Conservation (phyloP, 2,888 invertebrate species). For the Idaea aversata region DNA sequence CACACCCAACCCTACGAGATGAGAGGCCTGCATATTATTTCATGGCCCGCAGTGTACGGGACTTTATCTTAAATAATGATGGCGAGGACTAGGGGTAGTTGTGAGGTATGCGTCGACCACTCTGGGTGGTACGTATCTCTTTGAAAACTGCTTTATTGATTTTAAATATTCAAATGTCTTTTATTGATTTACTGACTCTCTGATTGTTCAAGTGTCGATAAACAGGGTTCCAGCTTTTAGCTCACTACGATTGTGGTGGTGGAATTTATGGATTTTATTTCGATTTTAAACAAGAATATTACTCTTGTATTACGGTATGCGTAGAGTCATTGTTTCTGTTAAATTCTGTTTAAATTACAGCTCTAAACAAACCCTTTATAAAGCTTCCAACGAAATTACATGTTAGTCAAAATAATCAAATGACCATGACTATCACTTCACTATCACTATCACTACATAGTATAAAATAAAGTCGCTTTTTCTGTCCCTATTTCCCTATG, state of each 20-base stretch:
- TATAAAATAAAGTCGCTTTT: no score
- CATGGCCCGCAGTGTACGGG: slow-evolving; percentile 34
- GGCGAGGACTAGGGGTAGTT: slow-evolving; percentile 19
- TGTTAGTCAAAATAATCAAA: no score
- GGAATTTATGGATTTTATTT: background rate
- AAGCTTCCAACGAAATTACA: no score
- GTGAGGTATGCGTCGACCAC: background rate
- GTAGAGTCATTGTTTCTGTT: no score
- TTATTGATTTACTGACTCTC: background rate
- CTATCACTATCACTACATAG: no score
- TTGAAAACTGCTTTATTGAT: slow-evolving; percentile 4
- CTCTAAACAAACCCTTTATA: no score
- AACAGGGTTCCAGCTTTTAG: background rate
- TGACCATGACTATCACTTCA: no score
- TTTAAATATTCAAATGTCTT: slow-evolving; percentile 1
- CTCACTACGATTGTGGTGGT: background rate
- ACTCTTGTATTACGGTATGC: background rate
- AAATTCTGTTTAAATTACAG: no score
- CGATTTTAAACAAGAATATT: background rate
- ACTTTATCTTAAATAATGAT: slow-evolving; percentile 27
- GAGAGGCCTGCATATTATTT: slow-evolving; percentile 12
- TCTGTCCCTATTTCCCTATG: no score
- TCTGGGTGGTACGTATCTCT: slow-evolving; percentile 4
- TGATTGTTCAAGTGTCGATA: background rate
- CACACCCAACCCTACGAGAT: background rate